These are phyloP conservation scores for Meloidogyne exigua DNA, from an alignment of 1,140 invertebrate genomes.

Conservation along the genomic window DNA sequence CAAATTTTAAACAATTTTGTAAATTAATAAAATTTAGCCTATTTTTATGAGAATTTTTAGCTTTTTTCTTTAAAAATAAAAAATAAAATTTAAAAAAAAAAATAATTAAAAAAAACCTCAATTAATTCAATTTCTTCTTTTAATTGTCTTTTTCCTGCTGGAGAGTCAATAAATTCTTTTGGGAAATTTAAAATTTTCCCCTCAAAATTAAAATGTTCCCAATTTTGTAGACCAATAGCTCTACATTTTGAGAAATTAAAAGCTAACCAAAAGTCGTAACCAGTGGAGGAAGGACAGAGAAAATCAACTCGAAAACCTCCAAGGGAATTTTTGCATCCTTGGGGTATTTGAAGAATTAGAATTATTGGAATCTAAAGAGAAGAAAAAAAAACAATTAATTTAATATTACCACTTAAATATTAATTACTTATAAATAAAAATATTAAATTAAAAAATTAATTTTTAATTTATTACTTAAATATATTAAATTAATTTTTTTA, in stretches of 20 bases:
- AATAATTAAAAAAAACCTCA: conserved; percentile 5
- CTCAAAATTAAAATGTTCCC: conserved; percentile 30
- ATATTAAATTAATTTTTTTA: no score
- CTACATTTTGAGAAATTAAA: conserved; percentile 23
- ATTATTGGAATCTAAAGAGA: conserved; percentile 31
- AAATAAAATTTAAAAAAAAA: background rate
- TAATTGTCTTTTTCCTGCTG: conserved; percentile 9
- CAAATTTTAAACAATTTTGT: background rate
- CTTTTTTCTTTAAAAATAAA: background rate
- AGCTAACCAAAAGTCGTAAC: conserved; percentile 38
- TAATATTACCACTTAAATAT: no score
- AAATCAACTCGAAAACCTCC: conserved; percentile 25
- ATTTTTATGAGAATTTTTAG: background rate
- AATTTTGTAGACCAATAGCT: conserved; percentile 25
- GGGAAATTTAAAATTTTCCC: conserved; percentile 27
- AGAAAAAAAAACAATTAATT: no score
- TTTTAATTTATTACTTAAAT: no score
- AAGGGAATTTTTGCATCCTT: conserved; percentile 2
- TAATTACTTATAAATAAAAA: no score
- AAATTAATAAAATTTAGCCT: background rate
- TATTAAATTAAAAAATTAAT: no score
- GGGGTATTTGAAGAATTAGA: conserved; percentile 15
- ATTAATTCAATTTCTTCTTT: conserved; percentile 7
- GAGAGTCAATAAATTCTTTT: conserved; percentile 28
- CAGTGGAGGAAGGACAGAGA: conserved; percentile 7